Base-by-base conservation (phyloP, 2,113 vertebrate species). In the Microcebus tavaratra region DNA sequence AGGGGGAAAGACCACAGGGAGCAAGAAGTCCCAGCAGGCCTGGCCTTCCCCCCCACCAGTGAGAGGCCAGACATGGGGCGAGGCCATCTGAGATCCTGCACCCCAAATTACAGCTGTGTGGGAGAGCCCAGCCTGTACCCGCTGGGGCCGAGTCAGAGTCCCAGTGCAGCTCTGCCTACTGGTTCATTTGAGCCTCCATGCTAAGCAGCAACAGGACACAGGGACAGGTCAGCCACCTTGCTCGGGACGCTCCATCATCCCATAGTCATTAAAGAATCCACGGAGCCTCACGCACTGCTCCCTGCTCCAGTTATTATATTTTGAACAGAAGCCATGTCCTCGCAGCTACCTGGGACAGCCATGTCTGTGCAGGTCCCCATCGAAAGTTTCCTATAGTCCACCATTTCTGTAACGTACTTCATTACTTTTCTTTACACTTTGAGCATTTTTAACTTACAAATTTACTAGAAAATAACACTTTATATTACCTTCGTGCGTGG, bases 201-300 rank as follows among this genome's bases (percentile, higher is more conserved):
- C 21, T 0, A 3, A 1, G 45, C 6, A 18, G 48, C 18, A 6
- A 5, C 0, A 13, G 81, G 36, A n/a, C 23, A 29, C 0, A 2
- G 10, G 48, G 45, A 42, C 9, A 11, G 82, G 29, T 1, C 17
- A 53, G 2, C 20, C 29, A 34, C 34, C 25, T 48, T 6, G 0
- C 0, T 0, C 25, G 17, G 27, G 18, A 15, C 23, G 1, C 63
- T 6, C 0, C 6, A 45, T 6, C 86, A 8, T 8, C 13, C 9
- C 0, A 20, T n/a, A 11, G 20, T 12, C 34, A 18, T 0, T 0
- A 7, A 36, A 8, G 20, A 12, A 23, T 1, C 65, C 11, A n/a
- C 3, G 4, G 17, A 0, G 68, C 17, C 67, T 63, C 20, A 12
- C 5, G 68, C 68, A 25, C 9, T 0, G 11, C 50, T 59, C 0